Evolutionary conservation across 2,888 invertebrate species (phyloP).

Genomic region (Drosophila pseudotalamancana): DNA sequence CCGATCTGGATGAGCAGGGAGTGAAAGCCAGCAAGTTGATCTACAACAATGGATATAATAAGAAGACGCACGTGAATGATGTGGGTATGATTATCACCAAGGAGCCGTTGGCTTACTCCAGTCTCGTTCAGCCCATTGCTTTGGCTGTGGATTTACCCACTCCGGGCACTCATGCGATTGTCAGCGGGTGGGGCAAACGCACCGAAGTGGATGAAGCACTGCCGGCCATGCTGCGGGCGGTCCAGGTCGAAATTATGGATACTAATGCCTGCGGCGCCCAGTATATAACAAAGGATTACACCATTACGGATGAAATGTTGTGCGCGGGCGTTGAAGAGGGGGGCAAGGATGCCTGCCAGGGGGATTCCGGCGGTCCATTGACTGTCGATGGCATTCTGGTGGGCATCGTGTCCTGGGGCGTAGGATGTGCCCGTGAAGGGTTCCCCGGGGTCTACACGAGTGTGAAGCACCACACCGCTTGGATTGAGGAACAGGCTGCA

Average conservation of each 20-base stretch:
- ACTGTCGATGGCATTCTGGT: slow-evolving; percentile 61
- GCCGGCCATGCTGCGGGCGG: slow-evolving; percentile 84
- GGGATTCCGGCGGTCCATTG: slow-evolving; percentile 82
- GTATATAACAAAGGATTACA: slow-evolving; percentile 81
- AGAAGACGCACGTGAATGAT: slow-evolving; percentile 85
- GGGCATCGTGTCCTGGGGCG: slow-evolving; percentile 82
- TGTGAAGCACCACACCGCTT: slow-evolving; percentile 54
- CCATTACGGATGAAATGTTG: slow-evolving; percentile 76
- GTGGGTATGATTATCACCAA: slow-evolving; percentile 86
- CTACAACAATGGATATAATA: slow-evolving; percentile 63
- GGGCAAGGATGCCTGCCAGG: slow-evolving; percentile 78
- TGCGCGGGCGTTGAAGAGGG: slow-evolving; percentile 75
- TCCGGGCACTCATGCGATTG: slow-evolving; percentile 61
- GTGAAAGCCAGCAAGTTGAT: slow-evolving; percentile 66
- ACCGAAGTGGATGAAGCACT: slow-evolving; percentile 64
- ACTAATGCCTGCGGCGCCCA: slow-evolving; percentile 83
- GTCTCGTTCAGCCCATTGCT: slow-evolving; percentile 83
- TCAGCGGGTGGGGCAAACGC: slow-evolving; percentile 81
- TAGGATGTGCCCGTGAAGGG: slow-evolving; percentile 74
- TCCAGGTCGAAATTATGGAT: slow-evolving; percentile 85
- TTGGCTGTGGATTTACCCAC: slow-evolving; percentile 62
- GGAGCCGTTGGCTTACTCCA: slow-evolving; percentile 83
- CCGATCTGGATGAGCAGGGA: slow-evolving; percentile 63
- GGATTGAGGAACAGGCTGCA: slow-evolving; percentile 67
- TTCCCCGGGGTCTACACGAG: slow-evolving; percentile 81